Base-by-base conservation (phyloP, 2,888 invertebrate genomes). In the Azorinus chamasolen region DNA sequence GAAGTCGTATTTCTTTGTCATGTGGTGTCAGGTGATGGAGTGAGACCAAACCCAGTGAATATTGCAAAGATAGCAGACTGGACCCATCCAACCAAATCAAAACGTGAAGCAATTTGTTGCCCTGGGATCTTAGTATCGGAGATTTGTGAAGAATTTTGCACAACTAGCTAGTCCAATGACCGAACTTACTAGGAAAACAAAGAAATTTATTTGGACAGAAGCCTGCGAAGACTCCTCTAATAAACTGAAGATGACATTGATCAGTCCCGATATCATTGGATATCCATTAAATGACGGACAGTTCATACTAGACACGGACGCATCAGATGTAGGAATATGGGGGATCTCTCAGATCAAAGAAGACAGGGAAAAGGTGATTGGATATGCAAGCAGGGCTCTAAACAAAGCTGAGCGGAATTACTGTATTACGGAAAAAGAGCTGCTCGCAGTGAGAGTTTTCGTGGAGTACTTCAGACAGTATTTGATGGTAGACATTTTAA, bases 281-380 rank as follows among this genome's bases (percentile, higher is more conserved):
- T 80, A 77, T 45, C 79, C 79, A 5, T 25, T 45, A 27, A 22
- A 65, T 10, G 68, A 32, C 3, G 63, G 66, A 18, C 50, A 48
- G 8, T 84, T 74, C 45, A 69, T 72, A 3, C 45, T 84, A 14
- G 80, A 83, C 61, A 75, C 70, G 14, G 82, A 84, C 72, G 82
- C 75, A 0, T 71, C 74, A 25, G 75, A 66, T 48, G 22, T 20
- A 14, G 65, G 79, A 6, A 68, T 80, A 14, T 73, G 72, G 4
- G 79, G 63, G 16, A 79, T 85, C 2, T 58, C 48, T 12, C 79
- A 83, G 37, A 58, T 78, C 12, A 78, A 78, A 37, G 66, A 71
- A 18, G 78, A 64, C 1, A 12, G 41, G 10, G 76, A 77, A 32
- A 50, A 77, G 8, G 72, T 81, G 16, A 74, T 83, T 14, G 62